Percentiles rank a stretch among this genome's conserved stretches.
These are phyloP conservation scores for Zaprionus africanus DNA, from an alignment of 1,140 invertebrate genomes.

Conservation along the genomic window DNA sequence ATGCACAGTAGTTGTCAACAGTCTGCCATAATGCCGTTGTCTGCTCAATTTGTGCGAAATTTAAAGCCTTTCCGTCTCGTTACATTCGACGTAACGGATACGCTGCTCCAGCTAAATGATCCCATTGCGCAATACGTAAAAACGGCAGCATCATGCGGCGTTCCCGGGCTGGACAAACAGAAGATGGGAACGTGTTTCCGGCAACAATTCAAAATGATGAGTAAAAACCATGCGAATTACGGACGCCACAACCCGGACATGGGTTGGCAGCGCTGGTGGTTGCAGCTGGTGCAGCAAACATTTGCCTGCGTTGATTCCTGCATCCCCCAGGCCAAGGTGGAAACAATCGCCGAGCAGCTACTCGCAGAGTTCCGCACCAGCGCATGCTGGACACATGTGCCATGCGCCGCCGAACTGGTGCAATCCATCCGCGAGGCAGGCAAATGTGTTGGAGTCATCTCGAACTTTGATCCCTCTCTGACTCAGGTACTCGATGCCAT, in stretches of 20 bases:
- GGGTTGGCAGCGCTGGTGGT: constrained; percentile 77
- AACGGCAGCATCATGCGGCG: constrained; percentile 88
- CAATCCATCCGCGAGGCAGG: constrained; percentile 50
- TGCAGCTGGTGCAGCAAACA: constrained; percentile 56
- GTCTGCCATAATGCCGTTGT: constrained; percentile 60
- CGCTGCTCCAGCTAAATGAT: constrained; percentile 88
- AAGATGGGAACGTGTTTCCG: constrained; percentile 85
- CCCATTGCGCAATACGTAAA: constrained; percentile 90
- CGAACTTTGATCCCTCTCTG: constrained; percentile 79
- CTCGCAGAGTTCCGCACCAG: constrained; percentile 61
- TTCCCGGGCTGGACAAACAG: constrained; percentile 85
- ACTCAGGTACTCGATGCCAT: constrained; percentile 56
- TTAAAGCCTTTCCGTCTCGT: constrained; percentile 86
- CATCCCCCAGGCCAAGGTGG: constrained; percentile 42
- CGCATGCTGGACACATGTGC: constrained; percentile 62
- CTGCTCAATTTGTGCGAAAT: constrained; percentile 65
- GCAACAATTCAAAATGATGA: constrained; percentile 66
- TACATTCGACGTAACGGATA: constrained; percentile 96
- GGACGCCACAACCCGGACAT: constrained; percentile 55
- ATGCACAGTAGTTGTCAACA: not conserved
- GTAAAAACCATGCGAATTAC: constrained; percentile 65
- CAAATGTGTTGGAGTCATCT: constrained; percentile 76
- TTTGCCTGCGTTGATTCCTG: constrained; percentile 50
- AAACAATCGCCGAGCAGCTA: constrained; percentile 51
- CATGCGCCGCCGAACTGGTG: constrained; percentile 60